Evolutionary conservation across 2,113 vertebrate genomes (phyloP), one percentile per base, ranked within the genome.

Genomic region (Cepphus grylle): DNA sequence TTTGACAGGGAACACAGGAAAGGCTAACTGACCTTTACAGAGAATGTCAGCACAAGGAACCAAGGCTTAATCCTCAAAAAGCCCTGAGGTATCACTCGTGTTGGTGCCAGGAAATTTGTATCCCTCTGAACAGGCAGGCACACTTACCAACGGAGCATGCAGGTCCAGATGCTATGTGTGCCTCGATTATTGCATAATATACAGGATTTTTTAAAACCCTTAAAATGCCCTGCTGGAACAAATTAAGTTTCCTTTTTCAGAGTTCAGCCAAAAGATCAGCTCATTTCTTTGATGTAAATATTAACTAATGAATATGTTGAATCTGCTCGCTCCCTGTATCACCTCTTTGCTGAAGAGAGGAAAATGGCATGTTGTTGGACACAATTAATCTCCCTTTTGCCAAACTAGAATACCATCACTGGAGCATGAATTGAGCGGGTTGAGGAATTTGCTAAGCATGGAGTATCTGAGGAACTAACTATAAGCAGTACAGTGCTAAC

Each of bases 1-100:
- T 92, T 96, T 94, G 87, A 94, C 70, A 95, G 63, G 40, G 66
- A 30, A 88, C 91, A 88, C 16, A 6, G 73, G 84, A 80, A 96
- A 95, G 84, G 71, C 81, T 80, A 95, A 93, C 84, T 97, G 96
- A 97, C 95, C 96, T 96, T 97, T 96, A 90, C 6, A 5, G 85
- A 95, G 92, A 95, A 97, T 95, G 93, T 79, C 71, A 88, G 93
- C 89, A 76, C 32, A 62, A 91, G 32, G 89, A 93, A 89, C 78
- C 58, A 70, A 91, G 74, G 73, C 95, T 94, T 97, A 96, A 96
- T 94, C 93, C 84, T 91, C 93, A 88, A 77, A 95, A 96, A 95
- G 62, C 79, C 88, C 70, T 69, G 86, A 94, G 74, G 91, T 74
- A 85, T 95, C 77, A 7, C 53, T 76, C 12, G 34, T 47, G 26